Percentiles rank a stretch among this genome's conserved stretches.
These are phyloP conservation scores for Oreortyx pictus DNA, from an alignment of 2,797 vertebrate genomes.

Conservation along the genomic window DNA sequence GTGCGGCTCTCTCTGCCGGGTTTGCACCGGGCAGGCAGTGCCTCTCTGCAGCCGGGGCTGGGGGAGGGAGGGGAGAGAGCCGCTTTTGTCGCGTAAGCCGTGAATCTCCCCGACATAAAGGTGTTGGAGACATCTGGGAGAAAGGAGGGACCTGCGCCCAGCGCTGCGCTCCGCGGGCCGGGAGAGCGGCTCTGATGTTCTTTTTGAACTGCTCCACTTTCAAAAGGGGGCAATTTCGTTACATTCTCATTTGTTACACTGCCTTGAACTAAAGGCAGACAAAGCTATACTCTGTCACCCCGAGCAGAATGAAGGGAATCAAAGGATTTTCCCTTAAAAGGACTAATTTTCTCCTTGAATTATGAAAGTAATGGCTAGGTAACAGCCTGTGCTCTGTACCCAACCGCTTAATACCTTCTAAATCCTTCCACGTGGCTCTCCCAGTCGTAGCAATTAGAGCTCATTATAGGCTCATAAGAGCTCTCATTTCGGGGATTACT, in stretches of 20 bases:
- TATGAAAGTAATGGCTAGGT: slow-evolving; percentile 99
- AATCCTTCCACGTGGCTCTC: slow-evolving; percentile 99
- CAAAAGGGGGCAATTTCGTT: slow-evolving; percentile 81
- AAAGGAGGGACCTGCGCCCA: slow-evolving; percentile 42
- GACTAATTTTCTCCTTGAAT: slow-evolving; percentile 99
- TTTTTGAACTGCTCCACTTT: slow-evolving; percentile 76
- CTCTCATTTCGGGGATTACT: slow-evolving; percentile 98
- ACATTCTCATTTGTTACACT: slow-evolving; percentile 83
- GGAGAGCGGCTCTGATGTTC: slow-evolving; percentile 73
- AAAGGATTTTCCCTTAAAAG: slow-evolving; percentile 94
- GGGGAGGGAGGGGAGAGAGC: slow-evolving; percentile 33
- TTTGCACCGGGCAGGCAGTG: neutral
- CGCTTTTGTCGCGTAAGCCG: slow-evolving; percentile 67
- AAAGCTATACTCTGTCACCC: slow-evolving; percentile 86
- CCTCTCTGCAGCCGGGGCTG: slow-evolving; percentile 34
- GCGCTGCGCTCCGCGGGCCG: slow-evolving; percentile 5
- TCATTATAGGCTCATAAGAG: slow-evolving; percentile 99
- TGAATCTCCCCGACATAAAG: slow-evolving; percentile 73
- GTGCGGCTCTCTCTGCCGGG: neutral
- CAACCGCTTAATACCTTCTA: slow-evolving; percentile 96
- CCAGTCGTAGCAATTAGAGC: slow-evolving; percentile 96
- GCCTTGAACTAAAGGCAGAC: slow-evolving; percentile 83
- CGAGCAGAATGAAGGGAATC: slow-evolving; percentile 91
- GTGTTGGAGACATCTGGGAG: slow-evolving; percentile 51
- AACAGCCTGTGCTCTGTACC: slow-evolving; percentile 98